Evolutionary conservation across 2,797 vertebrate genomes (phyloP).

Genomic region (Argyrosomus regius): DNA sequence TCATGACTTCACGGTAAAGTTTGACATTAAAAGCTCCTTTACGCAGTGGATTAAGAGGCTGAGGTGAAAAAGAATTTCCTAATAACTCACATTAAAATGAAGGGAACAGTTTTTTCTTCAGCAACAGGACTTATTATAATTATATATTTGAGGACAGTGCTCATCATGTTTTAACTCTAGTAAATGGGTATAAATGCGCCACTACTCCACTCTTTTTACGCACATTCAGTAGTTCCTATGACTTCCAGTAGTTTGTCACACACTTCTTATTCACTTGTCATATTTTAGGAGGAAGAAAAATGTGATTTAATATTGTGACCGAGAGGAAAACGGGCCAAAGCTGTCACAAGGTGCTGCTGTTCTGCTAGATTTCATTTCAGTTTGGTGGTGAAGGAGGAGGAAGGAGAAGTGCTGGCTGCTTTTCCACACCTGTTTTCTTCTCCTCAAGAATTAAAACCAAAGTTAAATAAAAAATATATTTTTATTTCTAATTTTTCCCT

Average conservation of each 20-base stretch:
- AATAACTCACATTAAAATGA: background rate
- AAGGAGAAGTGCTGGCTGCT: background rate
- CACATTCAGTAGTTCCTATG: no score
- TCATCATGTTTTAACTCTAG: background rate
- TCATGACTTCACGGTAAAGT: background rate
- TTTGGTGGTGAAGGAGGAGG: no score
- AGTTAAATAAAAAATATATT: background rate
- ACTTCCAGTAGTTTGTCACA: slow-evolving; percentile 7
- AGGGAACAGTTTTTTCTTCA: accelerated
- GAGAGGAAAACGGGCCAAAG: slow-evolving; percentile 25
- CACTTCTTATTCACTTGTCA: background rate
- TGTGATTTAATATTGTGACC: slow-evolving; percentile 16
- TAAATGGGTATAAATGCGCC: background rate
- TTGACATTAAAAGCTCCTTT: background rate
- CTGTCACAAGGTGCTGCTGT: slow-evolving; percentile 64
- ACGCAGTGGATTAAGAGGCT: background rate
- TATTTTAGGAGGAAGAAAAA: slow-evolving; percentile 10
- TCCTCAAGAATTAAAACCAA: background rate
- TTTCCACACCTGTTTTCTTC: slow-evolving; percentile 51
- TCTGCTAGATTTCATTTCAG: slow-evolving; percentile 37
- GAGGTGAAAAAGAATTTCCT: background rate
- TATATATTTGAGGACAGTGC: background rate
- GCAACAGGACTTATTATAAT: background rate
- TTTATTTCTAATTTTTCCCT: background rate
- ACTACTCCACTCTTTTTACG: background rate